Conservation (phyloP, 2,797 vertebrate species). For the Onychomys leucogaster region DNA sequence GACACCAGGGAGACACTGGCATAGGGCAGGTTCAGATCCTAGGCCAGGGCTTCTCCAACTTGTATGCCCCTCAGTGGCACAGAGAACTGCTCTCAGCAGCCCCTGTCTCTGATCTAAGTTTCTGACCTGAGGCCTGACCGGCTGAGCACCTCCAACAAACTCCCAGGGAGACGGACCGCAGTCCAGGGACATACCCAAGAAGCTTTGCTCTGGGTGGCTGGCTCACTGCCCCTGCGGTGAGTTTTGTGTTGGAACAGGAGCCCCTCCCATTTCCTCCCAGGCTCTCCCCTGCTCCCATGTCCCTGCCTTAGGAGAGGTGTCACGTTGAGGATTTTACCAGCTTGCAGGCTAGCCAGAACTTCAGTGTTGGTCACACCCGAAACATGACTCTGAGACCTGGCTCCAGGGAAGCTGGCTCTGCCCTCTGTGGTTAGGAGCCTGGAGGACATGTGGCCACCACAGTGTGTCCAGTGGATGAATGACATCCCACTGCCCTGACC, state of each 20-base stretch:
- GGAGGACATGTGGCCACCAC: not conserved
- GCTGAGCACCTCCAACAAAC: accelerated
- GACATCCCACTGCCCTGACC: not conserved
- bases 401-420: not conserved
- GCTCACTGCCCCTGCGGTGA: accelerated
- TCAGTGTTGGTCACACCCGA: accelerated
- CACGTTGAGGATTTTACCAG: accelerated
- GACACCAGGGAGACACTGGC: accelerated
- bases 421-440: not conserved
- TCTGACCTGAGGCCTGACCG: not conserved
- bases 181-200: not conserved
- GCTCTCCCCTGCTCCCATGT: not conserved
- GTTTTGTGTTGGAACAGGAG: not conserved
- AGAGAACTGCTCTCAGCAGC: not conserved
- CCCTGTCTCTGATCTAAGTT: too few relatives aligned
- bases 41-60: accelerated
- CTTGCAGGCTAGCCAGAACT: not conserved
- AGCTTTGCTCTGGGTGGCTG: accelerated
- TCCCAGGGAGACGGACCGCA: accelerated
- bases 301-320: accelerated
- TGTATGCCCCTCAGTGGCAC: accelerated
- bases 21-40: not conserved
- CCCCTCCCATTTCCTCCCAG: accelerated
- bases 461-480: accelerated
- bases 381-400: accelerated